phyloP scores from a whole-genome alignment of 2,113 vertebrate genomes.

The Paramormyrops kingsleyae region DNA sequence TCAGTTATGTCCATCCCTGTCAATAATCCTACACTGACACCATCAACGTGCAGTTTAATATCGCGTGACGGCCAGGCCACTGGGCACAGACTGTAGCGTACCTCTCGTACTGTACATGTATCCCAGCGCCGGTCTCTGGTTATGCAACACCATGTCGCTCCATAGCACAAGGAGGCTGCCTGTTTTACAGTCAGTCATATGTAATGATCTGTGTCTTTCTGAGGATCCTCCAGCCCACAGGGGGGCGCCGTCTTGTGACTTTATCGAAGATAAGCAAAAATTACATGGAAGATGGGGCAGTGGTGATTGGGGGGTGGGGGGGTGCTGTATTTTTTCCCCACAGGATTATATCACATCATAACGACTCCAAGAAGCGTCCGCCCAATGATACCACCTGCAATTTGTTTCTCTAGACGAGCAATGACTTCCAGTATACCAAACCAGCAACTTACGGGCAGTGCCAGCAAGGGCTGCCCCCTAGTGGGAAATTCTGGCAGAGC shows the following conservation, averaged over 20 bases:
- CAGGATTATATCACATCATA: not conserved
- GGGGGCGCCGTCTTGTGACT: not conserved
- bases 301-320: not conserved
- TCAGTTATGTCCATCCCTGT: too few relatives aligned
- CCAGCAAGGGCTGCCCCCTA: not conserved
- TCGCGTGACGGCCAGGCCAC: not conserved
- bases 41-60: not conserved
- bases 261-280: not conserved
- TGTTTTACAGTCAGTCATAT: not conserved
- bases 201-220: not conserved
- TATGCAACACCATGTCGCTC: not conserved
- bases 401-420: not conserved
- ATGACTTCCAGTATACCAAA: not conserved
- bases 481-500: not conserved
- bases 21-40: not conserved
- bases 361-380: not conserved
- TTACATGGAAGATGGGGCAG: not conserved
- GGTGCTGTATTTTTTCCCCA: not conserved
- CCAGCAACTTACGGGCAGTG: not conserved
- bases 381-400: not conserved
- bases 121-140: not conserved
- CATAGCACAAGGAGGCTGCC: not conserved
- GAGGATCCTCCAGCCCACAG: not conserved
- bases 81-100: accelerated
- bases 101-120: not conserved